A percentile compares a stretch with the other conserved stretches of the same genome.
Evolutionary conservation across 1,140 invertebrate genomes (phyloP).

Genomic region (Megalonaias nervosa): DNA sequence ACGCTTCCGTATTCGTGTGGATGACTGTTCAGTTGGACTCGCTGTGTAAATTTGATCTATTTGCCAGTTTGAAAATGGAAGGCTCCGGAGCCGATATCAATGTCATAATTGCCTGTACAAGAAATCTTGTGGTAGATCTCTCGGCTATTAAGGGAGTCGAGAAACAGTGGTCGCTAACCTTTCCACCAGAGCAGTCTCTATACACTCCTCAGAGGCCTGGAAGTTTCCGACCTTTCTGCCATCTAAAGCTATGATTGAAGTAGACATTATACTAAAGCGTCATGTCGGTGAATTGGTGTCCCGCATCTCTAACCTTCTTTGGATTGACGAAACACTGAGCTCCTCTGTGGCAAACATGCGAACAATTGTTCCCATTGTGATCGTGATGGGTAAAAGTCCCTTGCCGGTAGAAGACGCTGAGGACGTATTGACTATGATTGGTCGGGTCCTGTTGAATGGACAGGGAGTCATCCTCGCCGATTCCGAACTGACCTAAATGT

Average conservation of each 20-base stretch:
- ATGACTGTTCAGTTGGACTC: constrained; percentile 42
- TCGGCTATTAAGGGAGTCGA: constrained; percentile 38
- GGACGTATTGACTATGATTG: constrained; percentile 18
- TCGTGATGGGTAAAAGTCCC: constrained; percentile 14
- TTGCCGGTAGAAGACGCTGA: constrained; percentile 22
- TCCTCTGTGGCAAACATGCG: constrained; percentile 26
- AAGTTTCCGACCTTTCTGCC: constrained; percentile 52
- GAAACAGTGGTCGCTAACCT: constrained; percentile 41
- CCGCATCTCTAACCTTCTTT: not conserved
- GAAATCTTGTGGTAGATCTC: constrained; percentile 33
- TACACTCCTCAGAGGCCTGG: constrained; percentile 48
- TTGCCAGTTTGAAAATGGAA: constrained; percentile 31
- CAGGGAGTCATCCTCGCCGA: constrained; percentile 27
- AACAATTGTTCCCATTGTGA: constrained; percentile 6
- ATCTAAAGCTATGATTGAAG: constrained; percentile 46
- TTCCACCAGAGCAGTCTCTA: constrained; percentile 40
- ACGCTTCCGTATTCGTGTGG: constrained; percentile 35
- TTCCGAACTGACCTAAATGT: constrained; percentile 22
- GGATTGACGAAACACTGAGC: constrained; percentile 42
- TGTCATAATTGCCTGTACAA: constrained; percentile 35
- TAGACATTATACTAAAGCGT: constrained; percentile 38
- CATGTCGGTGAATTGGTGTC: constrained; percentile 15
- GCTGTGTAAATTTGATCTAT: constrained; percentile 45
- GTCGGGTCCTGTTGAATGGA: constrained; percentile 22
- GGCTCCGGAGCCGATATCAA: constrained; percentile 21